These are phyloP conservation scores for Erythrolamprus reginae DNA, from an alignment of 2,113 vertebrate genomes.

Conservation along the genomic window DNA sequence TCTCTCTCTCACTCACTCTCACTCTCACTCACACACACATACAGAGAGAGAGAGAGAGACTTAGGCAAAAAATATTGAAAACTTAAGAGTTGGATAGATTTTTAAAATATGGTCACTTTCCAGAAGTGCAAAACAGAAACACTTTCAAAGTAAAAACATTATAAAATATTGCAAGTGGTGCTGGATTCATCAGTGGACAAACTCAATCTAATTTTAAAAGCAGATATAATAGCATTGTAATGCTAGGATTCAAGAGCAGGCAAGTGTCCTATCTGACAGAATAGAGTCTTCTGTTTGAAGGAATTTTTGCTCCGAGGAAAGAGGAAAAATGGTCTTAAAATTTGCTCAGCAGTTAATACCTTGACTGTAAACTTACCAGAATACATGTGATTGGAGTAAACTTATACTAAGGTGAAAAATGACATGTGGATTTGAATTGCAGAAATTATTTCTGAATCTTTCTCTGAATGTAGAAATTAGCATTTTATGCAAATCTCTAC, in stretches of 20 bases:
- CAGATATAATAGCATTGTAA: neutral
- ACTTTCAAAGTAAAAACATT: neutral
- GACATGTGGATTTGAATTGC: neutral
- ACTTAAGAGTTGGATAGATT: neutral
- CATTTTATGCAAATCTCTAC: neutral
- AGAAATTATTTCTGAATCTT: neutral
- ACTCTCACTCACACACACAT: no score
- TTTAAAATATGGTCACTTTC: neutral
- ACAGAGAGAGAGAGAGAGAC: no score
- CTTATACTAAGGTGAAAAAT: neutral
- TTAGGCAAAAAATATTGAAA: neutral
- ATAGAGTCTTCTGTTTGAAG: neutral
- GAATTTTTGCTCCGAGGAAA: neutral
- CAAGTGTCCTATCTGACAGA: neutral
- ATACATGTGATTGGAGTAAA: neutral
- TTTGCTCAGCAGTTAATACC: neutral
- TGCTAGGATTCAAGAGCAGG: neutral
- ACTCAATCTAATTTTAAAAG: neutral
- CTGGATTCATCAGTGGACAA: neutral
- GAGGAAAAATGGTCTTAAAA: neutral
- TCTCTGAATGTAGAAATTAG: neutral
- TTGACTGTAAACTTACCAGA: neutral
- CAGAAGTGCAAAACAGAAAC: neutral
- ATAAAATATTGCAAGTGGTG: neutral
- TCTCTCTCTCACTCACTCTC: no score